These are phyloP conservation scores for Dysmachus trigonus DNA, from an alignment of 2,888 invertebrate genomes.

Conservation along the genomic window DNA sequence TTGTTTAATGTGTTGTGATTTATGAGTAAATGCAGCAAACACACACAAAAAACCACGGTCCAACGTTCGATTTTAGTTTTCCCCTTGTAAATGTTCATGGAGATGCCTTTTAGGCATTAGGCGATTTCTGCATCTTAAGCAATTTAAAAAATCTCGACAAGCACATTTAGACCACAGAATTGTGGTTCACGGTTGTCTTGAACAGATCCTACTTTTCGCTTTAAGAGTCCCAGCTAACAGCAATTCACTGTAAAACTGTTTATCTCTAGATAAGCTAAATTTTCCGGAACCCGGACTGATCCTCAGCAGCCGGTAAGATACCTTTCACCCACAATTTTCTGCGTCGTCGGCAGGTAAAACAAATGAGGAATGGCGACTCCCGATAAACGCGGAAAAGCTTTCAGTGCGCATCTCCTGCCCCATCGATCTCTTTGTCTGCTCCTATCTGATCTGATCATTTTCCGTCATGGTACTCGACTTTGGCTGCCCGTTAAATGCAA, in stretches of 20 bases:
- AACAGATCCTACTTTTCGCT: neutral
- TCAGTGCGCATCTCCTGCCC: slow-evolving; percentile 25
- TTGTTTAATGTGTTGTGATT: neutral
- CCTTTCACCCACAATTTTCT: neutral
- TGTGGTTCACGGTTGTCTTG: neutral
- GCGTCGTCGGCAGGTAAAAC: neutral
- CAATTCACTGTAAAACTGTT: neutral
- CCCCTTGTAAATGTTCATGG: neutral
- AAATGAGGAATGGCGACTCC: neutral
- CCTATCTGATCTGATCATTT: slow-evolving; percentile 22
- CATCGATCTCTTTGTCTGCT: slow-evolving; percentile 24
- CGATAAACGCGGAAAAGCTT: slow-evolving; percentile 22
- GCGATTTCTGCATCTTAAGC: neutral
- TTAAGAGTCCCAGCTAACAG: neutral
- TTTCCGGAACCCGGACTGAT: neutral
- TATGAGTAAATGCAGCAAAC: neutral
- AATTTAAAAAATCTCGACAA: neutral
- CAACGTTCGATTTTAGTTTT: neutral
- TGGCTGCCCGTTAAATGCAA: slow-evolving; percentile 9
- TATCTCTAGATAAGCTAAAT: neutral
- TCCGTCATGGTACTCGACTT: slow-evolving; percentile 25
- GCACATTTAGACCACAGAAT: neutral
- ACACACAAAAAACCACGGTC: neutral
- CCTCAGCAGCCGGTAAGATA: neutral
- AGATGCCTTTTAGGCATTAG: neutral